These are phyloP conservation scores for Mizuhopecten yessoensis DNA, from an alignment of 1,140 invertebrate genomes.

Conservation along the genomic window DNA sequence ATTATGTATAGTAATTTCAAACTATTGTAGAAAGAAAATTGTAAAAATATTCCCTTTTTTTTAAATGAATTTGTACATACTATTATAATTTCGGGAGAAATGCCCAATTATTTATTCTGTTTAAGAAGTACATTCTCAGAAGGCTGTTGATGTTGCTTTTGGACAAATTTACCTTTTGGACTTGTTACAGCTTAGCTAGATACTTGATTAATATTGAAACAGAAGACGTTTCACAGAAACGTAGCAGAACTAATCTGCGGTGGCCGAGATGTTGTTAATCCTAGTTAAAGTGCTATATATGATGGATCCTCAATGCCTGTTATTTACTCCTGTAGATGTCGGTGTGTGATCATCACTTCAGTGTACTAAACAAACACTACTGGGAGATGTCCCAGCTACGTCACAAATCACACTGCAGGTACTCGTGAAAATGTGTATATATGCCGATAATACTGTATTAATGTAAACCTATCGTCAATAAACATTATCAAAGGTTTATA, in stretches of 20 bases:
- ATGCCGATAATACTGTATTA: constrained; percentile 3
- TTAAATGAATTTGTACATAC: neutral
- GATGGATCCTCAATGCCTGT: constrained; percentile 13
- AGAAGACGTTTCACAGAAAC: neutral
- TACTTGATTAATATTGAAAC: too few relatives aligned
- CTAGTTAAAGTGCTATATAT: neutral
- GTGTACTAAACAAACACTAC: constrained; percentile 19
- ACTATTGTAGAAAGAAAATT: too few relatives aligned
- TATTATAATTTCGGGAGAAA: neutral
- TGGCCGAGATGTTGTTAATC: neutral
- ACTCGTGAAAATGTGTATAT: constrained; percentile 29
- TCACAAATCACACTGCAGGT: neutral
- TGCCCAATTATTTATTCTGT: constrained; percentile 3
- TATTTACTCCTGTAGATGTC: neutral
- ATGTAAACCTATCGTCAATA: constrained; percentile 34
- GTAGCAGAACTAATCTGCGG: too few relatives aligned
- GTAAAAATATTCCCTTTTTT: too few relatives aligned
- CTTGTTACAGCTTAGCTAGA: neutral
- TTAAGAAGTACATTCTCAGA: neutral
- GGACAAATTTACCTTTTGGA: constrained; percentile 11
- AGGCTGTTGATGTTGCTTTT: constrained; percentile 24
- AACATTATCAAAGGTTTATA: neutral
- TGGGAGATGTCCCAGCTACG: neutral
- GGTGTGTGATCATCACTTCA: neutral
- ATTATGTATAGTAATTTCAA: too few relatives aligned